Conservation (phyloP, 2,888 invertebrate genomes). For the Mesochorus sp. region DNA sequence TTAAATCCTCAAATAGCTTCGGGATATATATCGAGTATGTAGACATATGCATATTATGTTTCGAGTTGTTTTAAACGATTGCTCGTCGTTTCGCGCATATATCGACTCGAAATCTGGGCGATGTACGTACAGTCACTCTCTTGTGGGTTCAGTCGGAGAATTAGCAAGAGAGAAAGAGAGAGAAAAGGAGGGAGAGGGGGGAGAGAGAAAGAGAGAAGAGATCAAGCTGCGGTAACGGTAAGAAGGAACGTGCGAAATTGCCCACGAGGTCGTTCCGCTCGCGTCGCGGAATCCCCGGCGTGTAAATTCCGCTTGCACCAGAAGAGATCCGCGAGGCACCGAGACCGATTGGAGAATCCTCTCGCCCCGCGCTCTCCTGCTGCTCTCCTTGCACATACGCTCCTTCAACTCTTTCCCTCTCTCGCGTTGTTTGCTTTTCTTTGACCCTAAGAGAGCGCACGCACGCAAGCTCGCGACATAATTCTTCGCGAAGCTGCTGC, state of each 20-base stretch:
- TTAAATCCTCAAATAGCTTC: slow-evolving; percentile 36
- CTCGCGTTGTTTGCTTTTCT: slow-evolving; percentile 43
- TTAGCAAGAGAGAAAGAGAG: slow-evolving; percentile 4
- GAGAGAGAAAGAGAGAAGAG: slow-evolving; percentile 19
- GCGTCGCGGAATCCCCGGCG: slow-evolving; percentile 57
- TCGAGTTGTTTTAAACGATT: not conserved
- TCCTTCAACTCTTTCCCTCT: slow-evolving; percentile 24
- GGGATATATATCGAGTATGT: slow-evolving; percentile 13
- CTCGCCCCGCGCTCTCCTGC: not conserved
- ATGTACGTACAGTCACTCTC: slow-evolving; percentile 1
- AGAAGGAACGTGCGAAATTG: slow-evolving; percentile 62
- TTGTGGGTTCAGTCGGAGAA: not conserved
- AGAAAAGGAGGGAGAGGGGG: slow-evolving; percentile 17
- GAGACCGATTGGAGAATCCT: slow-evolving; percentile 20
- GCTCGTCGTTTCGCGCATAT: slow-evolving; percentile 9
- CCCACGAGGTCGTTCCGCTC: slow-evolving; percentile 62
- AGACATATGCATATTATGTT: not conserved
- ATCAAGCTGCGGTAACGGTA: slow-evolving; percentile 61
- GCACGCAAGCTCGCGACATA: slow-evolving; percentile 62
- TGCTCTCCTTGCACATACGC: slow-evolving; percentile 1
- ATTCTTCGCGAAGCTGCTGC: slow-evolving; percentile 46
- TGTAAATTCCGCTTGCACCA: slow-evolving; percentile 62
- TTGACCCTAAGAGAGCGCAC: slow-evolving; percentile 6
- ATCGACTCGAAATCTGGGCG: slow-evolving; percentile 19
- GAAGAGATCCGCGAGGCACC: slow-evolving; percentile 36